These are phyloP conservation scores for Mesocentrotus franciscanus DNA, from an alignment of 53 echinoderm and acorn worm species.

Conservation along the genomic window DNA sequence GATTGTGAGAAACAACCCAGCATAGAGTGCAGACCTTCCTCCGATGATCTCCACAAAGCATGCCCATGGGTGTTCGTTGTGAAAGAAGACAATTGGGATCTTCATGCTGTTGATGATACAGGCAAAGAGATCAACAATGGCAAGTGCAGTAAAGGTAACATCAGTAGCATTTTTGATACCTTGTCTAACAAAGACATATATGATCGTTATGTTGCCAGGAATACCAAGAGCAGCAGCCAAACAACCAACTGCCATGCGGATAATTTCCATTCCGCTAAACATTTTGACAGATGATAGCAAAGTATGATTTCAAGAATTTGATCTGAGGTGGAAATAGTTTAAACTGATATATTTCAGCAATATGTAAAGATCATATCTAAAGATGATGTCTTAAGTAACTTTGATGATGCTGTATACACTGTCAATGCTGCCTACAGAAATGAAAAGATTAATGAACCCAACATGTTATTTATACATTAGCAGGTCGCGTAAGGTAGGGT, in stretches of 20 bases:
- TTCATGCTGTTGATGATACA: no score
- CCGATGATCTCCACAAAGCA: no score
- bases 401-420: neutral
- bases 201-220: conserved; percentile 35
- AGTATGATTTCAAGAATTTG: neutral
- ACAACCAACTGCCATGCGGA: no score
- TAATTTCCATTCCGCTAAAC: neutral
- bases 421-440: neutral
- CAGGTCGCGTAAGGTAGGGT: neutral
- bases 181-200: neutral
- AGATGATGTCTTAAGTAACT: neutral
- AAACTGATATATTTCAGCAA: no score
- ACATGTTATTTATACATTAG: neutral
- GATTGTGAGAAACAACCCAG: neutral
- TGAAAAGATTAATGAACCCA: neutral
- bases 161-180: conserved; percentile 32
- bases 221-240: conserved; percentile 31
- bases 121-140: conserved; percentile 34
- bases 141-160: conserved; percentile 34
- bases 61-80: no score
- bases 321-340: neutral
- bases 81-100: no score
- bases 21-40: conserved; percentile 14
- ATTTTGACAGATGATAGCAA: neutral
- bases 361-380: neutral